Base-by-base conservation (phyloP, 2,888 invertebrate species). In the Heliconius hortense region DNA sequence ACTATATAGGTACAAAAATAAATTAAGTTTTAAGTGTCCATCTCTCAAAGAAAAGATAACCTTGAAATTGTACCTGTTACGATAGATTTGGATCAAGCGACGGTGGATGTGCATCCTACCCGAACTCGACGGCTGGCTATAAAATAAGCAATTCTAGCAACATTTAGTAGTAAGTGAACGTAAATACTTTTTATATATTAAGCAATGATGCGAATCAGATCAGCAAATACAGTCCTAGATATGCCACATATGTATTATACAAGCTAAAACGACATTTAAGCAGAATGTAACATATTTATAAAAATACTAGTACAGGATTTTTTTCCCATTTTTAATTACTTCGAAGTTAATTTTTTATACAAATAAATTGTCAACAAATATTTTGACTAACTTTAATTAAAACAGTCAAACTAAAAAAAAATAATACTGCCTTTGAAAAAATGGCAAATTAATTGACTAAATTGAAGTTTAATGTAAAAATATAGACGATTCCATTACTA, bases 81-180 rank as follows among this genome's bases (percentile, higher is more conserved):
- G 68, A 68, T 28, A n/a, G 10, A 68, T 26, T 68, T 68, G 48
- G 28, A 48, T 53, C 48, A 48, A 48, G 21, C 68, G 68, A 48
- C 48, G 43, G 28, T 31, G 21, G 28, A 53, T n/a, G 48, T 28
- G 28, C 28, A 48, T 68, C 28, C 68, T 68, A 53, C 48, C 53
- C 26, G 28, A 48, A 21, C 26, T 28, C 28, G 48, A 53, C 68
- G 28, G 68, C 68, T 28, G 68, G 68, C 68, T 68, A 68, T 26
- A 68, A 68, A 48, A 48, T 28, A 68, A 48, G 48, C 68, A 43
- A 26, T 67, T 67, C 67, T 67, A 67, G 48, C 67, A 67, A 26
- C 43, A 67, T 67, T 8, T 18, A 67, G 43, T 1, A 13, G 28
- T 48, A 66, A 43, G 43, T 48, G 11, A 28, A 53, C 13, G 48